Evolutionary conservation across 2,888 invertebrate genomes (phyloP).

Genomic region (Heteromurus nitidus): DNA sequence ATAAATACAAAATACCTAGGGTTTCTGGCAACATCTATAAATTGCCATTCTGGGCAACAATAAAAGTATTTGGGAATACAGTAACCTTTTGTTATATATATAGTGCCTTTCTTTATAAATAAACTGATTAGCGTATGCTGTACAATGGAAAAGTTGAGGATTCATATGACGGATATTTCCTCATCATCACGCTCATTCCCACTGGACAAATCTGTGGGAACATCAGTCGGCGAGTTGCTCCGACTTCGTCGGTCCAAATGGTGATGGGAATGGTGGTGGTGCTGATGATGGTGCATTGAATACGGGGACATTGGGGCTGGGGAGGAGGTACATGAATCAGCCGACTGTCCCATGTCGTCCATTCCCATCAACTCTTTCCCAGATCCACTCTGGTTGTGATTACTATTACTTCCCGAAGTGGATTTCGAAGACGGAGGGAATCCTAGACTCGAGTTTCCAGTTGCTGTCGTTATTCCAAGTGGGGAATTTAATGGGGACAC

Average conservation of each 20-base stretch:
- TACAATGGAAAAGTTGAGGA: no score
- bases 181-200: slow-evolving; percentile 69
- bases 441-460: slow-evolving; percentile 12
- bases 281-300: slow-evolving; percentile 47
- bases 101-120: no score
- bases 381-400: slow-evolving; percentile 21
- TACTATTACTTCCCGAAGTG: slow-evolving; percentile 16
- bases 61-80: no score
- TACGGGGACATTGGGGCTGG: slow-evolving; percentile 58
- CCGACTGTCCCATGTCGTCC: slow-evolving; percentile 53
- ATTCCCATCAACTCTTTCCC: slow-evolving; percentile 32
- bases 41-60: no score
- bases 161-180: slow-evolving; percentile 71
- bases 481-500: slow-evolving; percentile 79
- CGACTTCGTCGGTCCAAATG: slow-evolving; percentile 32
- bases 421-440: slow-evolving; percentile 56
- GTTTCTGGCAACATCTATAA: no score
- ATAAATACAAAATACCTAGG: no score
- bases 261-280: slow-evolving; percentile 50
- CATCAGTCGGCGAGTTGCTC: slow-evolving; percentile 43
- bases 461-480: slow-evolving; percentile 54
- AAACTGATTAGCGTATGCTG: no score
- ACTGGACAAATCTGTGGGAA: slow-evolving; percentile 65
- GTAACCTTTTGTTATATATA: no score
- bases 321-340: slow-evolving; percentile 53